These are phyloP conservation scores for Acrossocheilus wenchowensis DNA, from an alignment of 2,797 vertebrate species.

Conservation along the genomic window DNA sequence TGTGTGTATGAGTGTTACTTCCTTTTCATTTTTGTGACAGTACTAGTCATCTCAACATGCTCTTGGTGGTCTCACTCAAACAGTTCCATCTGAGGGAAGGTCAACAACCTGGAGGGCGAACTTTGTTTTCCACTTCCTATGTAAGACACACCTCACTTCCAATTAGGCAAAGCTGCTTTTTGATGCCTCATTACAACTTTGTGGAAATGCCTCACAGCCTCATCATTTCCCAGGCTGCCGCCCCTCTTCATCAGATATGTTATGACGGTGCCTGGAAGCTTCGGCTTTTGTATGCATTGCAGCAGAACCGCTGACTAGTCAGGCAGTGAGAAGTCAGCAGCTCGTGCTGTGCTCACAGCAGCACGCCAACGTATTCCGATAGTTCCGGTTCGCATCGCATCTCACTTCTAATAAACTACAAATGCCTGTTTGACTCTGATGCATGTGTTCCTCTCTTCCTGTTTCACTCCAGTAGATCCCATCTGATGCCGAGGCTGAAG, in stretches of 20 bases:
- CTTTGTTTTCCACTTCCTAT: constrained; percentile 19
- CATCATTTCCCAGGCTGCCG: constrained; percentile 1
- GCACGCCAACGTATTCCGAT: neutral
- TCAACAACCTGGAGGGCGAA: constrained; percentile 6
- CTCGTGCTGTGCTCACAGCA: constrained; percentile 8
- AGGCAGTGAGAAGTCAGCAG: neutral
- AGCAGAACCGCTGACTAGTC: neutral
- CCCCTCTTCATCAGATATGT: neutral
- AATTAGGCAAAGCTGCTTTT: constrained; percentile 18
- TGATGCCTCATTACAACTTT: constrained; percentile 20
- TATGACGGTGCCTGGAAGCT: neutral
- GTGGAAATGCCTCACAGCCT: neutral
- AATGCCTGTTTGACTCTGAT: neutral
- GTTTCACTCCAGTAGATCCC: constrained; percentile 81
- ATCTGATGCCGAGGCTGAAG: constrained; percentile 95
- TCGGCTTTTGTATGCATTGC: constrained; percentile 2
- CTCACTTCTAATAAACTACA: neutral
- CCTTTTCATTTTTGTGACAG: neutral
- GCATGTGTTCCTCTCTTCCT: neutral
- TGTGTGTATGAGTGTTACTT: neutral
- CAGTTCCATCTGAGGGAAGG: constrained; percentile 10
- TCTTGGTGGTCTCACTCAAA: constrained; percentile 20
- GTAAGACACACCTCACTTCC: constrained; percentile 13
- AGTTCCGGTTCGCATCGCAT: neutral
- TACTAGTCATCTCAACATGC: constrained; percentile 13